Evolutionary conservation across 2,113 vertebrate genomes (phyloP), one percentile per base, ranked within the genome.

Genomic region (Oreochromis niloticus): DNA sequence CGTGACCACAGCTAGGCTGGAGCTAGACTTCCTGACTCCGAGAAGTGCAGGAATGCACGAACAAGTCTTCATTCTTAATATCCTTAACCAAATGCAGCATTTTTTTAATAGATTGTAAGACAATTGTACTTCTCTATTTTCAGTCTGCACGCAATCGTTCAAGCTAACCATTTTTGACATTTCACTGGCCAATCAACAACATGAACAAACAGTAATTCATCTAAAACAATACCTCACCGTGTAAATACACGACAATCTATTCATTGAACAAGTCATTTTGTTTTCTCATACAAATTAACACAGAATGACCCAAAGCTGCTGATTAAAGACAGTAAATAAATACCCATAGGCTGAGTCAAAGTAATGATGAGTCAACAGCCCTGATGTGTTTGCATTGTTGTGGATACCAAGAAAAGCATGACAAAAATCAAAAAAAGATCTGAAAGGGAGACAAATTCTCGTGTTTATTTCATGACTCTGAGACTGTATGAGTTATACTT

Each of bases 331-430:
- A 71, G 78, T 61, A 85, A 86, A 85, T 68, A 50, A 80, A 86
- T 61, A 85, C 9, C 22, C 46, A 57, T 13, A 30, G 39, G 41
- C 17, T 75, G 24, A 88, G 48, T 85, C 82, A 88, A 84, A 82
- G 46, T 84, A 84, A 85, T 34, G 55, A 81, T 81, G 87, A 92
- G 57, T 87, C 87, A 66, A 50, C 14, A 78, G 24, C 78, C 30
- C 36, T 66, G 13, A 57, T 46, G 2, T 24, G 57, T 80, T 85
- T 81, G 50, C 56, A 39, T 85, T 84, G 78, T 73, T 68, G 54
- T 80, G 83, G 17, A 86, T 88, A 90, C 55, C 75, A 89, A 80
- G 82, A 22, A 89, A 75, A 7, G 13, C 8, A 88, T 87, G 36
- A 56, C 34, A 61, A 30, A 48, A 43, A 82, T 56, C 1, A 43